Base-by-base conservation (phyloP, 2,113 vertebrate species). In the Apodemus speciosus region DNA sequence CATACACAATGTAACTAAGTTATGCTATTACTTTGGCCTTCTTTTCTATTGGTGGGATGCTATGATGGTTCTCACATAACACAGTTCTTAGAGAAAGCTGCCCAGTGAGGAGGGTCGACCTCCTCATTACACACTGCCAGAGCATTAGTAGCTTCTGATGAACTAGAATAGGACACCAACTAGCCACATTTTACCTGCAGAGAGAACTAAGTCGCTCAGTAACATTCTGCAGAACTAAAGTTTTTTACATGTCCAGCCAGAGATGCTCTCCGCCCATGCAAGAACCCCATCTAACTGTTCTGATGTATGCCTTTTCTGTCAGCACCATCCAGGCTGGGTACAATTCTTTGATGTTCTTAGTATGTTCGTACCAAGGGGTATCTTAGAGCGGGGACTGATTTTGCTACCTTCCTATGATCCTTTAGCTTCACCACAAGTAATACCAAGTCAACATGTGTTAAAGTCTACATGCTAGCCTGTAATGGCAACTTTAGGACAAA, bases 201-300 rank as follows among this genome's bases (percentile, higher is more conserved):
- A 71, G 62, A 20, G 81, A 79, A 18, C 35, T 53, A 72, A 9
- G n/a, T 30, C 18, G 6, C 76, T 81, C 9, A 38, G 4, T 56
- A 79, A 75, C 15, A 80, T 68, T 86, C 56, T 43, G 64, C 46
- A 0, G 69, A 89, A 93, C 11, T 68, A 53, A 46, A 27, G 49
- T 79, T 90, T 81, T 58, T 88, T 85, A 64, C 49, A 30, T 58
- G 3, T 58, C 49, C 53, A 76, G 92, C 81, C 51, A 88, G 94
- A 90, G 51, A 73, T 43, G 56, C 46, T 38, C 56, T 23, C 88
- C 23, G n/a, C 62, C 66, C 14, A 32, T 43, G 30, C 40, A 79
- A 79, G 62, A 91, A n/a, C 5, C 18, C 43, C 3, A 23, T 58
- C 35, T 62, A 79, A 66, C 56, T 91, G 46, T 73, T 27, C 27